Evolutionary conservation across 2,888 invertebrate genomes (phyloP).

Genomic region (Zhengitettix transpicula): DNA sequence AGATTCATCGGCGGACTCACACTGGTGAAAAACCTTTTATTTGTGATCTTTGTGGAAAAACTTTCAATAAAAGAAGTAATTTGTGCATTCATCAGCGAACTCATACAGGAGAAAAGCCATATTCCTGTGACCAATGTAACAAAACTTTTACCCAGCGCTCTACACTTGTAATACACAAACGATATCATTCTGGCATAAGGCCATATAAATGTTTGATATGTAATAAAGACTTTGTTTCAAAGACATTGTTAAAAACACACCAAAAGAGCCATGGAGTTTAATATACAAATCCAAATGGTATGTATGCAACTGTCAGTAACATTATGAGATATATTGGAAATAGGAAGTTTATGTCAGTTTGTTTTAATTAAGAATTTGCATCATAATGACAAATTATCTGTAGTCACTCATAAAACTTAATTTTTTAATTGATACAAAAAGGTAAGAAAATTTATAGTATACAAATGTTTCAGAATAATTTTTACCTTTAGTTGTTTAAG

Average conservation of each 20-base stretch:
- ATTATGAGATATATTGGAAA: neutral
- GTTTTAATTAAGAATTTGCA: too few relatives aligned
- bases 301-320: neutral
- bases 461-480: too few relatives aligned
- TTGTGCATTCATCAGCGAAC: neutral
- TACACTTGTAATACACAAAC: neutral
- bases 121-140: neutral
- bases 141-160: neutral
- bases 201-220: neutral
- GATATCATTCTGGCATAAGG: neutral
- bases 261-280: conserved; percentile 10
- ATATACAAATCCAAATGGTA: neutral
- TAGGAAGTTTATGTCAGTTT: too few relatives aligned
- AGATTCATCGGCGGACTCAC: neutral
- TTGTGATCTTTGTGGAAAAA: neutral
- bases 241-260: conserved; percentile 14
- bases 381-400: too few relatives aligned
- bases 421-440: too few relatives aligned
- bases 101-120: neutral
- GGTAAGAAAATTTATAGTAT: too few relatives aligned
- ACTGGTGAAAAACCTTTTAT: neutral
- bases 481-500: too few relatives aligned
- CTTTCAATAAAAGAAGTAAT: neutral
- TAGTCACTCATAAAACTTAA: too few relatives aligned
- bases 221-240: conserved; percentile 2